phyloP scores from a whole-genome alignment of 37 sponge, comb jelly and placozoan species.

The Eunapius fragilis region DNA sequence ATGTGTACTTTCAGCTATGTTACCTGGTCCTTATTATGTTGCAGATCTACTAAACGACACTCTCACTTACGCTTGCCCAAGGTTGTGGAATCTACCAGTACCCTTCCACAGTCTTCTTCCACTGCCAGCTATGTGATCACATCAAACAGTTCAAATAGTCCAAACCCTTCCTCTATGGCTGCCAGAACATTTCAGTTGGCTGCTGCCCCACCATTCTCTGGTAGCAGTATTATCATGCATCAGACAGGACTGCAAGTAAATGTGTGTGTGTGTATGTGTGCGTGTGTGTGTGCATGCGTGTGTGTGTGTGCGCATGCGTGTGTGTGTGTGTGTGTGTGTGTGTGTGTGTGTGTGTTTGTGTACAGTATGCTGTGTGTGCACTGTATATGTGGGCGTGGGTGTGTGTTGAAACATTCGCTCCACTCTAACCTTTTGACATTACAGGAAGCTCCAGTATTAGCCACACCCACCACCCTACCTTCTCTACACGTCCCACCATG shows the following conservation, averaged over 20 bases:
- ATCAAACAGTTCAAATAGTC: background rate
- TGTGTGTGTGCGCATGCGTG: background rate
- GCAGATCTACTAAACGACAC: background rate
- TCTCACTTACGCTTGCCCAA: background rate
- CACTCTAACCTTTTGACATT: background rate
- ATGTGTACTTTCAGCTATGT: background rate
- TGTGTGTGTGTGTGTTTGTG: background rate
- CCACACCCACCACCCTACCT: background rate
- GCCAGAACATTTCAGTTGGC: background rate
- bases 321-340: background rate
- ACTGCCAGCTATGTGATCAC: background rate
- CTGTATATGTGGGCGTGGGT: background rate
- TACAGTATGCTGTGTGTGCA: background rate
- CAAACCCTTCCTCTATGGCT: background rate
- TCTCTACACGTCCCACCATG: background rate
- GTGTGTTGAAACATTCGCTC: background rate
- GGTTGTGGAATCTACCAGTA: background rate
- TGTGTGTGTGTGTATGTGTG: background rate
- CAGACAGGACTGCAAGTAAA: background rate
- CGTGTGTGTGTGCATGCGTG: background rate
- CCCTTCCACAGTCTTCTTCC: background rate
- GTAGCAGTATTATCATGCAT: background rate
- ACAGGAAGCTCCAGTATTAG: background rate
- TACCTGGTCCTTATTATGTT: background rate
- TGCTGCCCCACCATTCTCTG: background rate